phyloP scores from a whole-genome alignment of 2,797 vertebrate genomes.

The Enoplosus armatus region DNA sequence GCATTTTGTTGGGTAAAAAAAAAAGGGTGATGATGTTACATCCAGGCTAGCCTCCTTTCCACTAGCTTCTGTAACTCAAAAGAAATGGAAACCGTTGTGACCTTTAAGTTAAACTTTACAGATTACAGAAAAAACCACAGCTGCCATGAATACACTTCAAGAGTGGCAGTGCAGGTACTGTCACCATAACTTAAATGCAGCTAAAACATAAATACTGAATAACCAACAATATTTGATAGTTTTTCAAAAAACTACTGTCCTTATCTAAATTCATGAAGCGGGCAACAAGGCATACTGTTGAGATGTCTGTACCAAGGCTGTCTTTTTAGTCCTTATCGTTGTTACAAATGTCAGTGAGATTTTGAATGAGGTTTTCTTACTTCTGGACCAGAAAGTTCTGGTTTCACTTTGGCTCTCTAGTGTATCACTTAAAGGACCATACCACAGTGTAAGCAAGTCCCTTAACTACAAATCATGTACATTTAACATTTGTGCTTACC shows the following conservation, averaged over 20 bases:
- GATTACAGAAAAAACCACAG: too few species aligned
- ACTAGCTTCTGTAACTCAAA: too few species aligned
- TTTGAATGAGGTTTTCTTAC: not conserved
- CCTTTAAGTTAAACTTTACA: too few species aligned
- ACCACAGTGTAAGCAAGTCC: constrained; percentile 11
- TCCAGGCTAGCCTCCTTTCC: too few species aligned
- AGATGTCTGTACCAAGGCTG: not conserved
- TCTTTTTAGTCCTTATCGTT: not conserved
- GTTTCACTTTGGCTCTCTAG: not conserved
- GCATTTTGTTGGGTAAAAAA: not conserved
- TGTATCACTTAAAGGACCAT: constrained; percentile 11
- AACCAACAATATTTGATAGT: not conserved
- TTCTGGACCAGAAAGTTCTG: not conserved
- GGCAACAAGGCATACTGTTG: not conserved
- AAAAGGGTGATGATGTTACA: too few species aligned
- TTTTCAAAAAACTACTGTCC: not conserved
- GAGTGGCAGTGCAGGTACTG: too few species aligned
- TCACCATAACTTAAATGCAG: too few species aligned
- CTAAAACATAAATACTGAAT: not conserved
- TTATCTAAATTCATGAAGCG: not conserved
- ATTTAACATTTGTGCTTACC: constrained; percentile 4
- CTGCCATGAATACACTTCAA: too few species aligned
- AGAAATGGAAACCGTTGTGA: too few species aligned
- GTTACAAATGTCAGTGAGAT: not conserved
- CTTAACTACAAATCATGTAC: not conserved